Percentiles rank a stretch among this genome's conserved stretches.
phyloP scores from a whole-genome alignment of 2,113 vertebrate genomes.

The Alouatta palliata region DNA sequence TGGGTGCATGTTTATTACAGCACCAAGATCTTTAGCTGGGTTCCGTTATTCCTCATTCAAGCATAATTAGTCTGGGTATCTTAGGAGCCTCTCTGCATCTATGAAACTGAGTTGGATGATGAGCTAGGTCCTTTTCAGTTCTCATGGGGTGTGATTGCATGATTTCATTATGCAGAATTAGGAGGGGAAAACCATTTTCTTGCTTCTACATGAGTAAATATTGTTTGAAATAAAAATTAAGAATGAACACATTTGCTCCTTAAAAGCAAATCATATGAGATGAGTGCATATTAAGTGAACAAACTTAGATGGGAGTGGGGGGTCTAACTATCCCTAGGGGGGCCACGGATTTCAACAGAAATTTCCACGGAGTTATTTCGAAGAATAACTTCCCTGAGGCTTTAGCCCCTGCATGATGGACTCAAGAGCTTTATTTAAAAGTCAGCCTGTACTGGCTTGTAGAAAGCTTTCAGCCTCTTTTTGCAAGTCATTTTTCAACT shows the following conservation, averaged over 20 bases:
- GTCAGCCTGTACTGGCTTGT: constrained; percentile 29
- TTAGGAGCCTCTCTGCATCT: not conserved
- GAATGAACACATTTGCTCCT: not conserved
- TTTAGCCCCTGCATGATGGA: not conserved
- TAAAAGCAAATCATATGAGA: not conserved
- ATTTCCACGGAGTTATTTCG: not conserved
- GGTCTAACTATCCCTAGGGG: not conserved
- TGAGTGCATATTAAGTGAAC: not conserved
- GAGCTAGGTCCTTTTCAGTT: not conserved
- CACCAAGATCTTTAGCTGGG: not conserved
- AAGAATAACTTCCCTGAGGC: not conserved
- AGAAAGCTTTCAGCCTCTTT: not conserved
- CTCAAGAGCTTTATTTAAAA: constrained; percentile 61
- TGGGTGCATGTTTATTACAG: not conserved
- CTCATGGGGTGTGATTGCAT: not conserved
- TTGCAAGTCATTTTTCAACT: constrained; percentile 59
- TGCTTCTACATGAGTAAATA: not conserved
- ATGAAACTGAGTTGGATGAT: not conserved
- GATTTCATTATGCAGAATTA: constrained; percentile 6
- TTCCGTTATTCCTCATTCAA: not conserved
- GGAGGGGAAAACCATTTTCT: not conserved
- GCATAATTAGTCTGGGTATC: not conserved
- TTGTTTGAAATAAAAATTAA: constrained; percentile 4
- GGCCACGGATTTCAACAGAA: not conserved
- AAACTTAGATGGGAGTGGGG: not conserved